Conservation (phyloP, 2,797 vertebrate genomes). For the Enteromius thamalakanensis region DNA sequence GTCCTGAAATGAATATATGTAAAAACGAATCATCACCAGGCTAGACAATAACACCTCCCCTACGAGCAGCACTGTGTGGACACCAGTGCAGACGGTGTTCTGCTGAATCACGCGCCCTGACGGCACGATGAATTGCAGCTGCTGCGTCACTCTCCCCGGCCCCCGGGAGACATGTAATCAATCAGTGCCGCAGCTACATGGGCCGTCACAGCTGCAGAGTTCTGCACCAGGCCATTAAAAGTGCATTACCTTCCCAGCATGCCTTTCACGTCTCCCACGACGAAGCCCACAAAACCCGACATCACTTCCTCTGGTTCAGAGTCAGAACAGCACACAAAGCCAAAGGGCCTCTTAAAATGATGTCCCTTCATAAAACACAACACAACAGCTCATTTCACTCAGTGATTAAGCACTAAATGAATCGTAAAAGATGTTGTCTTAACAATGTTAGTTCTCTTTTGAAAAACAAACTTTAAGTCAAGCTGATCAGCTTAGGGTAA, state of each 20-base stretch:
- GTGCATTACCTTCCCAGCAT: conserved; percentile 71
- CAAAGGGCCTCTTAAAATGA: conserved; percentile 15
- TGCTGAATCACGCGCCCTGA: conserved; percentile 56
- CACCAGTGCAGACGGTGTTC: neutral
- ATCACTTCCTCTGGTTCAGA: conserved; percentile 25
- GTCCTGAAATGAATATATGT: conserved; percentile 8
- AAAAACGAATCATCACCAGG: conserved; percentile 25
- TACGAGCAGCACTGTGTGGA: conserved; percentile 12
- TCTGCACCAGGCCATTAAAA: conserved; percentile 72
- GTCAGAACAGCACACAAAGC: conserved; percentile 12
- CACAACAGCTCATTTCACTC: neutral
- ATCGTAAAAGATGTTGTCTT: conserved; percentile 1
- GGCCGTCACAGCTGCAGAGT: conserved; percentile 56
- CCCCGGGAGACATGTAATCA: conserved; percentile 66
- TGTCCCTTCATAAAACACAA: conserved; percentile 2
- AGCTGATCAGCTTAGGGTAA: neutral
- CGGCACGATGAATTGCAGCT: conserved; percentile 65
- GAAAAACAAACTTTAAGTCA: conserved; percentile 23
- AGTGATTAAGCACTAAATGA: conserved; percentile 1
- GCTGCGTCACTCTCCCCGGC: conserved; percentile 67
- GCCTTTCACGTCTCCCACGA: conserved; percentile 59
- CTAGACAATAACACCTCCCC: neutral
- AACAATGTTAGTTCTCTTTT: neutral
- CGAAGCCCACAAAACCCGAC: conserved; percentile 19
- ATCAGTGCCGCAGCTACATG: conserved; percentile 62